These are phyloP conservation scores for Slavum lentiscoides DNA, from an alignment of 2,888 invertebrate genomes.

Conservation along the genomic window DNA sequence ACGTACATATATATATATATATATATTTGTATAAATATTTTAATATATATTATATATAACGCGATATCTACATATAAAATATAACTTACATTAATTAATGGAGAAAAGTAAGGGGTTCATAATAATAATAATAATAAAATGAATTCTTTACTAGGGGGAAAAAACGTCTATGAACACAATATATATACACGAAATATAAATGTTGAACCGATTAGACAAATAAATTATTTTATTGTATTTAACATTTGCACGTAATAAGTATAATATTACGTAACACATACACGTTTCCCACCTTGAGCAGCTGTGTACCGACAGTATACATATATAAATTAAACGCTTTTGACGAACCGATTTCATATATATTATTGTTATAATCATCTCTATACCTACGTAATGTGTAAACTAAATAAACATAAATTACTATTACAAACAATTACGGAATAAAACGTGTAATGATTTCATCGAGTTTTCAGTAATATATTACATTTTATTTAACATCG, in stretches of 20 bases:
- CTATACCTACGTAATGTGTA: no score
- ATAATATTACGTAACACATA: not conserved
- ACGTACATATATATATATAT: no score
- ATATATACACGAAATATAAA: not conserved
- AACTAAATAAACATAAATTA: no score
- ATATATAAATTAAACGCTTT: not conserved
- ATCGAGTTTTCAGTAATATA: no score
- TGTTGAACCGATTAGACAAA: not conserved
- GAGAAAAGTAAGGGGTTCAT: not conserved
- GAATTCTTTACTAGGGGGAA: not conserved
- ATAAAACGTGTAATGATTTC: no score
- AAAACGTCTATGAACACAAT: no score
- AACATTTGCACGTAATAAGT: not conserved
- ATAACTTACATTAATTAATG: not conserved
- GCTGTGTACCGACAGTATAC: not conserved
- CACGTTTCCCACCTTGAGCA: not conserved
- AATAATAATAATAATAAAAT: not conserved
- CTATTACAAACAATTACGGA: no score
- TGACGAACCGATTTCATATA: not conserved
- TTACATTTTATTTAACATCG: no score
- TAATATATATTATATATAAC: not conserved
- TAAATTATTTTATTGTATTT: not conserved
- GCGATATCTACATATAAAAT: constrained; percentile 5
- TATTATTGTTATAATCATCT: no score
- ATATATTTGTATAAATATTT: no score